These are phyloP conservation scores for Luperina testacea DNA, from an alignment of 2,888 invertebrate genomes.

Conservation along the genomic window DNA sequence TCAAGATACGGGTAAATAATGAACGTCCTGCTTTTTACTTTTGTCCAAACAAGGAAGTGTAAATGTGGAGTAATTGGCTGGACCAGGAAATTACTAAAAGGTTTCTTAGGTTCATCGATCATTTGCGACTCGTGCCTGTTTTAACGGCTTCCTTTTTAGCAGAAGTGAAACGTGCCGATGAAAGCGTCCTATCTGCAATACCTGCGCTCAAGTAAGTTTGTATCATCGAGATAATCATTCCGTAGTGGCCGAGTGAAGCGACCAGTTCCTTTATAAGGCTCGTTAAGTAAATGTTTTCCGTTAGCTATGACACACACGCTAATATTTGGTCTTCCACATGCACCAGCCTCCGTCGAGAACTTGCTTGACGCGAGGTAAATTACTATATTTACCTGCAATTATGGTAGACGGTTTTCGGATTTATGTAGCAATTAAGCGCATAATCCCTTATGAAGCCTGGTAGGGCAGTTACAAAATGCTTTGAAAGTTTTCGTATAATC, in stretches of 20 bases:
- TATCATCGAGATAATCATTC: slow-evolving; percentile 69
- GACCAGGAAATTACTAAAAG: slow-evolving; percentile 79
- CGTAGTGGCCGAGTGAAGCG: slow-evolving; percentile 66
- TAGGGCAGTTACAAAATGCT: slow-evolving; percentile 70
- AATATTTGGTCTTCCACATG: slow-evolving; percentile 73
- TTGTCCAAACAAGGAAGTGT: slow-evolving; percentile 82
- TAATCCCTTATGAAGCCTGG: slow-evolving; percentile 71
- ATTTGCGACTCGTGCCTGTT: slow-evolving; percentile 71
- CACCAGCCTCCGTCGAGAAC: slow-evolving; percentile 55
- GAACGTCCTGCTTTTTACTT: slow-evolving; percentile 77
- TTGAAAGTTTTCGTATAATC: slow-evolving; percentile 68
- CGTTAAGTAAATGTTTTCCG: slow-evolving; percentile 75
- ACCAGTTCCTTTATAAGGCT: slow-evolving; percentile 79
- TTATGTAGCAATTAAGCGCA: slow-evolving; percentile 76
- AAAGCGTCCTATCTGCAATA: slow-evolving; percentile 66
- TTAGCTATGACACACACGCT: slow-evolving; percentile 77
- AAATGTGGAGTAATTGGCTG: slow-evolving; percentile 79
- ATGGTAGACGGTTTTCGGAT: slow-evolving; percentile 74
- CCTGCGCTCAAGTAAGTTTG: slow-evolving; percentile 53
- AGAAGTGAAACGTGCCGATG: slow-evolving; percentile 69
- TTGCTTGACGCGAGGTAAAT: slow-evolving; percentile 71
- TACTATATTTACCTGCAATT: slow-evolving; percentile 77
- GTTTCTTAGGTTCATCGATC: slow-evolving; percentile 78
- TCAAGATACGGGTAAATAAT: slow-evolving; percentile 79
- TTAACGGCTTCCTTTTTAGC: slow-evolving; percentile 74